Base-by-base conservation (phyloP, 2,113 vertebrate genomes). In the Paedocypris sp. region DNA sequence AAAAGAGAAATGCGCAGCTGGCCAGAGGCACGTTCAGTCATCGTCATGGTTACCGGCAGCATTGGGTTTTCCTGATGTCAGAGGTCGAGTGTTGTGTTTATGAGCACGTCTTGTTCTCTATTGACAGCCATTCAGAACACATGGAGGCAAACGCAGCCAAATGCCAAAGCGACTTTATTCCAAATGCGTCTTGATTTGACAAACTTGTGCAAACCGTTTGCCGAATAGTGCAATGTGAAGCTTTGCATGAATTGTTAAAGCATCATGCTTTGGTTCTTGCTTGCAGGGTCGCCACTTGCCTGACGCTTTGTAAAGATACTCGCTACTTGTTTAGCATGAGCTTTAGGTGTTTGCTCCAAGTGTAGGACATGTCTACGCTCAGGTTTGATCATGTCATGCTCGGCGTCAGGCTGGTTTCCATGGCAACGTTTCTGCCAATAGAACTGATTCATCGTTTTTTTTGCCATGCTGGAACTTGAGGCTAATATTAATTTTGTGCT, bases 151-250 rank as follows among this genome's bases (percentile, higher is more conserved):
- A 64, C 32, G 28, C 41, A 28, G 50, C 60, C 53, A 51, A 16
- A 65, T 70, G n/a, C n/a, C n/a, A n/a, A 73, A 62, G 62, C 48
- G 41, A 65, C 32, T 72, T 72, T 72, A 68, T 62, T 72, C 66
- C 47, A 58, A 71, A 61, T 67, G 56, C 56, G 54, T 59, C 43
- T 36, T 51, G 65, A 29, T 43, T n/a, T 54, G 63, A 49, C 52
- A 50, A 56, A 19, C 51, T 64, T 68, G 47, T 56, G 43, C 57
- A 61, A 67, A 38, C 56, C 46, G 65, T 50, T 66, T 18, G 59
- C 51, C 15, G 46, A 56, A 63, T 60, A 67, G 69, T 73, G 75
- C 66, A 74, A 72, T 52, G 33, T 41, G 54, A 16, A 41, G 29
- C 38, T 39, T 48, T 58, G n/a, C n/a, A 64, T 42, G 62, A 74